Conservation (phyloP, 2,113 vertebrate species). For the Percopsis transmontana region DNA sequence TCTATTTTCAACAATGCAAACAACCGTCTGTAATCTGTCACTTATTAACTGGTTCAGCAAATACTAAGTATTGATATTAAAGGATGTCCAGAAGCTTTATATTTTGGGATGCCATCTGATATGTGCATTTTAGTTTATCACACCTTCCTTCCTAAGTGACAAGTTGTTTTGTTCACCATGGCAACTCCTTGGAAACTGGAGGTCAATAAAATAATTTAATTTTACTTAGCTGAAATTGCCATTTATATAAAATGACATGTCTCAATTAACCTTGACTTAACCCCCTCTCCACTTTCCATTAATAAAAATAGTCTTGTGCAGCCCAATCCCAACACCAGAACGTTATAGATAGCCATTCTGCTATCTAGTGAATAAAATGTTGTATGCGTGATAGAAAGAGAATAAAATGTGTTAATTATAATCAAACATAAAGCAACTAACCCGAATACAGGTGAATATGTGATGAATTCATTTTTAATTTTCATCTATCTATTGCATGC, state of each 20-base stretch:
- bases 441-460: neutral
- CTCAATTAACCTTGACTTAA: too few species aligned
- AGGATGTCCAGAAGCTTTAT: too few species aligned
- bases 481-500: neutral
- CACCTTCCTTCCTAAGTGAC: conserved; percentile 41
- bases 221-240: conserved; percentile 26
- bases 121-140: conserved; percentile 8
- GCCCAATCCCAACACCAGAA: neutral
- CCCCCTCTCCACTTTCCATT: neutral
- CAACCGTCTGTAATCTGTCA: conserved; percentile 50
- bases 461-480: neutral
- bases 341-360: too few species aligned
- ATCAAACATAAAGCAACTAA: neutral
- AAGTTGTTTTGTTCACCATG: conserved; percentile 35
- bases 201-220: neutral
- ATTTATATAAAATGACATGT: conserved; percentile 11
- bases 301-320: neutral
- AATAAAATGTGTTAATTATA: neutral
- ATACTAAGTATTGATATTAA: conserved; percentile 47
- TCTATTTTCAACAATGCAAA: conserved; percentile 52
- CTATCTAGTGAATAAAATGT: neutral
- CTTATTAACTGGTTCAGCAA: conserved; percentile 68
- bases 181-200: neutral
- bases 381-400: neutral
- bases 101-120: neutral